These are phyloP conservation scores for Catalaphyllia jardinei DNA, from an alignment of 64 coral and sea anemone genomes.

Conservation along the genomic window DNA sequence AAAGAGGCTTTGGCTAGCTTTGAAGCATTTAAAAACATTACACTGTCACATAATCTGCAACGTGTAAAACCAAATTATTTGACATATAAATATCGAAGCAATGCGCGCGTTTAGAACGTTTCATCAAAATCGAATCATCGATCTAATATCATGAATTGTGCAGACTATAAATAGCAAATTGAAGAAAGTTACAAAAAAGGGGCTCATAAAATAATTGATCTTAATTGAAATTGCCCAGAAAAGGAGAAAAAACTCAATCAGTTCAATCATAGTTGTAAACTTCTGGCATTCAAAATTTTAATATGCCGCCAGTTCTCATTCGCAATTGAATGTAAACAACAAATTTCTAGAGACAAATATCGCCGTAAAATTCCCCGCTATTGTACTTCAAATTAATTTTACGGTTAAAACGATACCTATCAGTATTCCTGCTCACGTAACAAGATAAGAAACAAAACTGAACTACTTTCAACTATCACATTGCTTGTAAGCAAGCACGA, in stretches of 20 bases:
- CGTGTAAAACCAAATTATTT: not conserved
- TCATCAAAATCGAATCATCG: not conserved
- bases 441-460: not conserved
- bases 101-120: not conserved
- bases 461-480: not conserved
- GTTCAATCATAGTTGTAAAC: not conserved
- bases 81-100: not conserved
- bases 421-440: not conserved
- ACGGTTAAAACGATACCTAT: constrained; percentile 25
- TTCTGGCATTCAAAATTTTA: constrained; percentile 12
- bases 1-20: not conserved
- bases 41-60: not conserved
- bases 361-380: constrained; percentile 5
- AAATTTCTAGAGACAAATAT: constrained; percentile 26
- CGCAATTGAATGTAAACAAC: constrained; percentile 15
- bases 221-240: not conserved
- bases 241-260: not conserved
- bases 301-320: constrained; percentile 3
- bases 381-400: constrained; percentile 35
- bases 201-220: not conserved
- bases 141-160: not conserved
- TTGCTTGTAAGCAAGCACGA: not conserved
- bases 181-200: not conserved
- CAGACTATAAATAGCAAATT: not conserved
- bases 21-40: not conserved